Evolutionary conservation across 2,888 invertebrate genomes (phyloP).

Genomic region (Notodonta dromedarius): DNA sequence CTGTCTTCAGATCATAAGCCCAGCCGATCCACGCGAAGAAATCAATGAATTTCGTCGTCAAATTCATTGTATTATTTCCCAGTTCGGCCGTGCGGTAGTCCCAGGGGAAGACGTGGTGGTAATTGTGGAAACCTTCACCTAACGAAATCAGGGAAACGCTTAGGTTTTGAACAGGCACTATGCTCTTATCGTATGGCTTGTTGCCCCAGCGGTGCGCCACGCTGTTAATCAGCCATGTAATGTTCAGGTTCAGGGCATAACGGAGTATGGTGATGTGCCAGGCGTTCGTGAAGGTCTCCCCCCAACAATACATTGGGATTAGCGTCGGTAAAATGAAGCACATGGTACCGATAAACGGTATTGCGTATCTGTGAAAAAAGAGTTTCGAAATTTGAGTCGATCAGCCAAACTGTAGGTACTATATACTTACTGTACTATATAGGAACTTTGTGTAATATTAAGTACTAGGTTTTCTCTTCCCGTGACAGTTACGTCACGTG

Average conservation of each 20-base stretch:
- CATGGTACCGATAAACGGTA: conserved; percentile 84
- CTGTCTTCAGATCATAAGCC: conserved; percentile 60
- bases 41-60: conserved; percentile 55
- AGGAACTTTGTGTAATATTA: too few species aligned
- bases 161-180: conserved; percentile 47
- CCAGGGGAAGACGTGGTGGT: conserved; percentile 60
- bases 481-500: too few species aligned
- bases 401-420: too few species aligned
- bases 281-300: conserved; percentile 73
- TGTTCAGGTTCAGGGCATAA: conserved; percentile 83
- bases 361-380: conserved; percentile 79
- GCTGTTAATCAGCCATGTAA: conserved; percentile 87
- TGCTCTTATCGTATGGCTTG: conserved; percentile 70
- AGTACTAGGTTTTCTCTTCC: too few species aligned
- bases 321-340: conserved; percentile 80
- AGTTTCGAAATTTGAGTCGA: not conserved
- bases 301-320: conserved; percentile 85
- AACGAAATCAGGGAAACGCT: conserved; percentile 37
- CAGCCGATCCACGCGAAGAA: conserved; percentile 59
- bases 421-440: too few species aligned
- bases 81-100: conserved; percentile 61
- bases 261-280: conserved; percentile 78
- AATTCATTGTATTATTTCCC: conserved; percentile 53
- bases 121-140: conserved; percentile 66
- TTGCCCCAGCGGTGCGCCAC: conserved; percentile 83